Percentiles rank a stretch among this genome's conserved stretches.
Conservation (phyloP, 2,113 vertebrate genomes). For the Amphiprion percula region DNA sequence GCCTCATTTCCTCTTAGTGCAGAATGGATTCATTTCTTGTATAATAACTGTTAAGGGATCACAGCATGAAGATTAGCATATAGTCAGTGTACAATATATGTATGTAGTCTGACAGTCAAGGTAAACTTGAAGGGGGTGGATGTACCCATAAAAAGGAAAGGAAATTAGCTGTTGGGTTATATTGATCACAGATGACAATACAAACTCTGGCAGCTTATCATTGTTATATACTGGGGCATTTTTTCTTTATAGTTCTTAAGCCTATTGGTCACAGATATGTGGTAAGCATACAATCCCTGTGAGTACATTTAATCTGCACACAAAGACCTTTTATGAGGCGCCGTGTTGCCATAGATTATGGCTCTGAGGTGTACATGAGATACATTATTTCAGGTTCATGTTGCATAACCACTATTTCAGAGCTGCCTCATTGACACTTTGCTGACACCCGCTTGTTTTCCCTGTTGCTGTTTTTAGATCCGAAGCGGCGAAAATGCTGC, state of each 20-base stretch:
- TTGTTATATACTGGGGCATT: too few relatives aligned
- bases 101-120: neutral
- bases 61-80: neutral
- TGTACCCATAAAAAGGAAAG: neutral
- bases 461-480: slow-evolving; percentile 85
- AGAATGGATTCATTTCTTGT: slow-evolving; percentile 20
- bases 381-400: slow-evolving; percentile 45
- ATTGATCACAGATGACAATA: neutral
- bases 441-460: slow-evolving; percentile 12
- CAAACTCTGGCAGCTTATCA: too few relatives aligned
- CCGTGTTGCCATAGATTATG: slow-evolving; percentile 23
- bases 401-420: slow-evolving; percentile 13
- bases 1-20: slow-evolving; percentile 9
- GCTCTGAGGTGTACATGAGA: slow-evolving; percentile 13
- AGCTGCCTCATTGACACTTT: slow-evolving; percentile 14
- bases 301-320: slow-evolving; percentile 2
- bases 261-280: too few relatives aligned
- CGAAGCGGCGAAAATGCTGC: slow-evolving; percentile 98
- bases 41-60: neutral
- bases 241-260: too few relatives aligned
- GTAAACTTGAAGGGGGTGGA: neutral
- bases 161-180: slow-evolving; percentile 8
- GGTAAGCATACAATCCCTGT: too few relatives aligned
- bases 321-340: slow-evolving; percentile 18
- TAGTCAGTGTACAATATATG: slow-evolving; percentile 1